Conservation (phyloP, 35 echinoderm and acorn worm genomes). For the Amphiura filiformis region DNA sequence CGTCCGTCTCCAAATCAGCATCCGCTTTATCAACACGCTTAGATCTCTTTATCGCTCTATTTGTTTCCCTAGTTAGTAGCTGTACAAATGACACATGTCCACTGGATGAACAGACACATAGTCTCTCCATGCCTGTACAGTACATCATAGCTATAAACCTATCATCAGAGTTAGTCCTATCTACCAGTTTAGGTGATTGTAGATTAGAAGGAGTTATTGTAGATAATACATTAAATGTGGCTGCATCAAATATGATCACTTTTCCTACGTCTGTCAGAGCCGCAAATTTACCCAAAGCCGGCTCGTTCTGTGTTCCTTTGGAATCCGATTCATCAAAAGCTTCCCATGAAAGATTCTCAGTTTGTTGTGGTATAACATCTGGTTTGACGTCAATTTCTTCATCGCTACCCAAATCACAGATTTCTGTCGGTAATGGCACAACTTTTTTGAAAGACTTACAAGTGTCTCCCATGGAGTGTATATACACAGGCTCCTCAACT, state of each 20-base stretch:
- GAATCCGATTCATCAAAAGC: constrained; percentile 40
- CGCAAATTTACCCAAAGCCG: constrained; percentile 38
- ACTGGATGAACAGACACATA: constrained; percentile 52
- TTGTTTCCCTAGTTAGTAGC: background rate
- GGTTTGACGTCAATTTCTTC: constrained; percentile 31
- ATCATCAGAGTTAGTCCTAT: constrained; percentile 7
- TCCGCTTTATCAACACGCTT: background rate
- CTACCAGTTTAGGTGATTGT: background rate
- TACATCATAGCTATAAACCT: constrained; percentile 57
- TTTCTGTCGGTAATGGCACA: constrained; percentile 32
- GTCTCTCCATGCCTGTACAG: constrained; percentile 73
- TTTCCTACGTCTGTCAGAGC: constrained; percentile 31
- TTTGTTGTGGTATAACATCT: background rate
- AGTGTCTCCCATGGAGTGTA: constrained; percentile 47
- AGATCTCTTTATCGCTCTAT: background rate
- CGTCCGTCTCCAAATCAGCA: background rate
- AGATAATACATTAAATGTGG: constrained; percentile 25
- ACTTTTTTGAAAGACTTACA: constrained; percentile 15
- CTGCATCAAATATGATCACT: constrained; percentile 42
- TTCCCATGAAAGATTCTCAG: background rate
- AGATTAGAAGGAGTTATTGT: constrained; percentile 28
- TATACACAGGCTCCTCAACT: constrained; percentile 22
- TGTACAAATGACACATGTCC: constrained; percentile 61
- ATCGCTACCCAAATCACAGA: constrained; percentile 37
- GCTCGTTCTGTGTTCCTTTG: constrained; percentile 2